Evolutionary conservation across 2,113 vertebrate genomes (phyloP), one percentile per base, ranked within the genome.

Genomic region (Orcinus orca): DNA sequence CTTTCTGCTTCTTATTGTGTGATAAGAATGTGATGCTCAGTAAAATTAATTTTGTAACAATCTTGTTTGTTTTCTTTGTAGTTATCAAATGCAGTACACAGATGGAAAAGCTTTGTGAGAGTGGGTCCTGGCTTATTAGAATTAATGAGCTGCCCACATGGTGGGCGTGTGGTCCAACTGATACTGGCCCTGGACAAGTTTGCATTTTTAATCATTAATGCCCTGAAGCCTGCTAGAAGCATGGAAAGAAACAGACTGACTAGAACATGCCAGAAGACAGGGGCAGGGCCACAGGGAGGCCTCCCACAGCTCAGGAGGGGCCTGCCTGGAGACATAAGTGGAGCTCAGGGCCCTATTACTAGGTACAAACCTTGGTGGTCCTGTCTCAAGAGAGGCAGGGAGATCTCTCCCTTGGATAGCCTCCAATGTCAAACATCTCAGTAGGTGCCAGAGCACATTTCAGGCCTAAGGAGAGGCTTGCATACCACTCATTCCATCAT

Each of bases 141-240:
- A 88, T 93, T 97, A 95, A 98, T 92, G 83, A 97, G 62, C 93
- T 93, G 90, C 93, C 96, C 68, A 74, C 82, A 70, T 73, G 33
- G 91, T 92, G 88, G 88, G 95, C 20, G 1, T 81, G 65, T 95
- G 55, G 92, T 77, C 87, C 96, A 84, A 97, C 79, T 93, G 83
- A 93, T 93, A 96, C 65, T 65, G 92, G 89, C 80, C 93, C 89
- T 92, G 60, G 80, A 89, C 79, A 93, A 90, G 89, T 87, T 97
- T 93, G 58, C 36, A 97, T 93, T 97, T 97, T 88, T 97, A 96
- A 95, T 98, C 97, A 97, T 84, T 96, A 95, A 92, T 97, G 93
- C 92, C 93, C 97, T 96, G 92, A 47, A 95, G 97, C 95, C 96
- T 92, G 86, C 93, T 92, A 17, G 86, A 93, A 97, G 93, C 95